These are phyloP conservation scores for Psix sp. DNA, from an alignment of 1,140 invertebrate genomes.

Conservation along the genomic window DNA sequence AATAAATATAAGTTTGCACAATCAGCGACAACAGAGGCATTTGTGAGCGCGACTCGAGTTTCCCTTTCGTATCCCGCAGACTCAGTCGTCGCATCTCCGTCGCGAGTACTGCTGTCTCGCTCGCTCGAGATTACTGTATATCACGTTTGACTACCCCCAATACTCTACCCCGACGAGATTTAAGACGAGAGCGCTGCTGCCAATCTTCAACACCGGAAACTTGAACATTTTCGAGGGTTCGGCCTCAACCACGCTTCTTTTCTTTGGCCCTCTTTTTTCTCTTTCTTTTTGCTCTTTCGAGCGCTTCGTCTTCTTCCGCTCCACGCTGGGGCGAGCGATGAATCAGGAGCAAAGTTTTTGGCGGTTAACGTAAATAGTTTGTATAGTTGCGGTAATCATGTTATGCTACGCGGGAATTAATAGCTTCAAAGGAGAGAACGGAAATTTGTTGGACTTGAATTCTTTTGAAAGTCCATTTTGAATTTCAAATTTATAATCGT, in stretches of 20 bases:
- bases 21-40: slow-evolving; percentile 1
- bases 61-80: slow-evolving; percentile 20
- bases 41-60: slow-evolving; percentile 39
- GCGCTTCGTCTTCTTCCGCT: slow-evolving; percentile 1
- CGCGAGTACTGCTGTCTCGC: background rate
- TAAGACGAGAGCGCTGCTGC: slow-evolving; percentile 29
- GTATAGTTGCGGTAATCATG: slow-evolving; percentile 38
- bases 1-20: slow-evolving; percentile 30
- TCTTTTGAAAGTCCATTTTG: slow-evolving; percentile 11
- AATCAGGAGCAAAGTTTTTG: slow-evolving; percentile 40
- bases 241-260: background rate
- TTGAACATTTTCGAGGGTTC: slow-evolving; percentile 39
- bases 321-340: slow-evolving; percentile 7
- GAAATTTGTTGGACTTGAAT: slow-evolving; percentile 13
- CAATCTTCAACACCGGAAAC: slow-evolving; percentile 47
- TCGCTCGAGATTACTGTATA: slow-evolving; percentile 13
- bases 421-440: too few relatives aligned
- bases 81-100: background rate
- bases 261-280: background rate
- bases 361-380: slow-evolving; percentile 37
- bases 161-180: slow-evolving; percentile 13
- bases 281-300: slow-evolving; percentile 6
- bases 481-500: slow-evolving; percentile 29
- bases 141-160: slow-evolving; percentile 10
- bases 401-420: slow-evolving; percentile 13